Conservation (phyloP, 2,888 invertebrate species). For the Pterobdella sp. region DNA sequence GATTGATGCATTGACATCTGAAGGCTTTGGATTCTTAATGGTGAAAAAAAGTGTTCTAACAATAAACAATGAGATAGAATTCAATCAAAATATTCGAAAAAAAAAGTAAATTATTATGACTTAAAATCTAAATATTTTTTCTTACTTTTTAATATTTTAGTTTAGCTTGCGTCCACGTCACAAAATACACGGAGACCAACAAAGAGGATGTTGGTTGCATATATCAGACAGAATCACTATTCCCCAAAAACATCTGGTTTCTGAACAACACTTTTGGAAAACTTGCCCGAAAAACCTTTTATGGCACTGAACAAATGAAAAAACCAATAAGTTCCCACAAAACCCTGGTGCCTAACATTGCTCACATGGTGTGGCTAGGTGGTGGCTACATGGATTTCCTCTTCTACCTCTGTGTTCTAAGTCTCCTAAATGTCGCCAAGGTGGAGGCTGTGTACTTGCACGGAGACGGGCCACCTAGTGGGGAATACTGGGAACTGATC, state of each 20-base stretch:
- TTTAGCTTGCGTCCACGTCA: conserved; percentile 17
- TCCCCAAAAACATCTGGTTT: conserved; percentile 42
- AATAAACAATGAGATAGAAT: not conserved
- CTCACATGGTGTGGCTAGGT: conserved; percentile 47
- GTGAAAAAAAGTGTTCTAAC: conserved; percentile 3
- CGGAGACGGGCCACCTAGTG: conserved; percentile 42
- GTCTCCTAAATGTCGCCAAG: conserved; percentile 42
- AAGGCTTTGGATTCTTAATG: conserved; percentile 33
- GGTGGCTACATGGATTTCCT: conserved; percentile 43
- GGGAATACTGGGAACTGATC: conserved; percentile 42
- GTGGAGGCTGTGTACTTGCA: conserved; percentile 44
- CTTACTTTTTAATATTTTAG: conserved; percentile 1
- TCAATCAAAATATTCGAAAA: not conserved
- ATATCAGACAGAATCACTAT: conserved; percentile 28
- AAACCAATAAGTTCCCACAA: conserved; percentile 32
- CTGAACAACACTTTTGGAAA: conserved; percentile 38
- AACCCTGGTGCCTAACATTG: conserved; percentile 44
- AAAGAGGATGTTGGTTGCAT: conserved; percentile 29
- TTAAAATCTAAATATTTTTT: not conserved
- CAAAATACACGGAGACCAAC: conserved; percentile 3
- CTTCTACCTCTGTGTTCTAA: conserved; percentile 45
- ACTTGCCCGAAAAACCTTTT: conserved; percentile 39
- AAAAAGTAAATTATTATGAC: not conserved
- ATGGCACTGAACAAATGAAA: conserved; percentile 39
- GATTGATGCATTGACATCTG: conserved; percentile 32